Conservation (phyloP, 2,113 vertebrate genomes). For the Indri indri region DNA sequence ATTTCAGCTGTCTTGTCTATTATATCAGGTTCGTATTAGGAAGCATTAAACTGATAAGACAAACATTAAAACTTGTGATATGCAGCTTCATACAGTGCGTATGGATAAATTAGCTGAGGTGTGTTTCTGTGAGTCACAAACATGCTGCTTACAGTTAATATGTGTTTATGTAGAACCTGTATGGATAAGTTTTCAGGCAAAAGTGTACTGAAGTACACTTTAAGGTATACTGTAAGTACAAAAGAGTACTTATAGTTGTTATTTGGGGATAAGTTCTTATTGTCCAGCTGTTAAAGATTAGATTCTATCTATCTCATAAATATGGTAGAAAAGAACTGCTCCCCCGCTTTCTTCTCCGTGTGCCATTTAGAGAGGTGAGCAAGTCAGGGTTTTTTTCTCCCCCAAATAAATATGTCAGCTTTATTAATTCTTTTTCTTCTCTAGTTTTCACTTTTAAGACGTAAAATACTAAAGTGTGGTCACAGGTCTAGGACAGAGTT, state of each 20-base stretch:
- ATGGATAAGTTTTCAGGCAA: background rate
- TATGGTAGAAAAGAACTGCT: background rate
- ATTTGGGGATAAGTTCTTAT: conserved; percentile 4
- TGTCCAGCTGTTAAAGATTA: background rate
- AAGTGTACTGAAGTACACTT: background rate
- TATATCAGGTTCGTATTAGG: background rate
- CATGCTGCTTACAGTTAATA: background rate
- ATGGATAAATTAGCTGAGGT: background rate
- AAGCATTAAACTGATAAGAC: background rate
- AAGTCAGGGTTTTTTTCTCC: background rate
- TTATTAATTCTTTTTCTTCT: conserved; percentile 29
- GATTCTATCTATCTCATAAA: background rate
- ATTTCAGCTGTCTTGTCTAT: background rate
- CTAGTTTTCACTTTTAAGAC: conserved; percentile 9
- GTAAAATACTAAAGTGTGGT: conserved; percentile 20
- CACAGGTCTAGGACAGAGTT: conserved; percentile 17
- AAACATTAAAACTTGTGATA: conserved; percentile 31
- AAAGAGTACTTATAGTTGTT: background rate
- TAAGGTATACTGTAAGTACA: too few species aligned
- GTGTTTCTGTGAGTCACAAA: background rate
- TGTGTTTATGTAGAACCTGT: background rate
- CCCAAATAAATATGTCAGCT: background rate
- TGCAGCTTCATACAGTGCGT: background rate
- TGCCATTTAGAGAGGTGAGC: conserved; percentile 39
- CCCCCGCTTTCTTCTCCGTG: background rate